phyloP scores from a whole-genome alignment of 2,888 invertebrate species.

The Caenorhabditis panamensis region DNA sequence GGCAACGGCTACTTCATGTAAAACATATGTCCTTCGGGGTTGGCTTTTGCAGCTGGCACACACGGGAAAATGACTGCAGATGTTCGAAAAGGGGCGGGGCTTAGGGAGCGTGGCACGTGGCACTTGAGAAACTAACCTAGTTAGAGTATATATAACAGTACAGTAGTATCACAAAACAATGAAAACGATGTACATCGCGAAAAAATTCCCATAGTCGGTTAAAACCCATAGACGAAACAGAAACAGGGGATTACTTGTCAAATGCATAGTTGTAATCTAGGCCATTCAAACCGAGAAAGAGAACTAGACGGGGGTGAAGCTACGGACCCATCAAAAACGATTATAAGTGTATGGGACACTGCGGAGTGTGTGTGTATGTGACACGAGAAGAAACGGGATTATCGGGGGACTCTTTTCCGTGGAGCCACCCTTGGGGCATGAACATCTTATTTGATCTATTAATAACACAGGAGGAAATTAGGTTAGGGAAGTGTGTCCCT shows the following conservation, averaged over 20 bases:
- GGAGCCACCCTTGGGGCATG: not conserved
- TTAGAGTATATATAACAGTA: no score
- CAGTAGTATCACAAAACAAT: no score
- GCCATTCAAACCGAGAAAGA: constrained; percentile 25
- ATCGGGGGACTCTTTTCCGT: constrained; percentile 4
- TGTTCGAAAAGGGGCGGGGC: constrained; percentile 18
- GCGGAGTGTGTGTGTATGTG: not conserved
- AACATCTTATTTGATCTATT: not conserved
- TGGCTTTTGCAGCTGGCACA: no score
- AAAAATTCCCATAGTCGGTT: no score
- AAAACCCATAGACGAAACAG: not conserved
- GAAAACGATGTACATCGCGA: no score
- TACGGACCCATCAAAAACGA: constrained; percentile 54
- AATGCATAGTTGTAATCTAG: constrained; percentile 48
- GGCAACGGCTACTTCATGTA: no score
- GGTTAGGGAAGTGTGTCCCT: no score
- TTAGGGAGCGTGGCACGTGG: not conserved
- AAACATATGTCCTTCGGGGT: constrained; percentile 50
- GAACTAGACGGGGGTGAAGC: not conserved
- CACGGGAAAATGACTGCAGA: not conserved
- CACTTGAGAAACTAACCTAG: no score
- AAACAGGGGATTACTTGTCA: constrained; percentile 37
- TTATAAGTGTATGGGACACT: constrained; percentile 57
- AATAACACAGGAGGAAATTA: no score
- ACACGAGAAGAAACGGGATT: constrained; percentile 29